These are phyloP conservation scores for Tortricodes alternella DNA, from an alignment of 2,888 invertebrate species.

Conservation along the genomic window DNA sequence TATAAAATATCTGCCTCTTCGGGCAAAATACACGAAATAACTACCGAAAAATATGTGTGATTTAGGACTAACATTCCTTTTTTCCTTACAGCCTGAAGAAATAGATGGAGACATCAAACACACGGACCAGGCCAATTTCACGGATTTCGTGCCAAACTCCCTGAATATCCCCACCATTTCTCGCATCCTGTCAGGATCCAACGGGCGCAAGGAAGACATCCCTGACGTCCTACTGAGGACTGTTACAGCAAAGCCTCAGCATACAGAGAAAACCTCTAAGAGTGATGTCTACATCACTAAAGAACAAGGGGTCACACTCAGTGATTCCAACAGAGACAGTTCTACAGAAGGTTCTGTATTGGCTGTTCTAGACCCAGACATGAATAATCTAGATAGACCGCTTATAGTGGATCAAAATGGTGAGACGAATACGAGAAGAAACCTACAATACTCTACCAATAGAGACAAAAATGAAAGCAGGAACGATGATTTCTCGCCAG, in stretches of 20 bases:
- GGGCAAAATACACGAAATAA: no score
- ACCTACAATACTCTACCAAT: slow-evolving; percentile 75
- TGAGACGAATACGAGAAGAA: slow-evolving; percentile 78
- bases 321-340: slow-evolving; percentile 66
- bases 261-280: slow-evolving; percentile 71
- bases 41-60: no score
- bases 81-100: slow-evolving; percentile 68
- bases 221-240: slow-evolving; percentile 89
- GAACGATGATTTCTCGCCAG: slow-evolving; percentile 67
- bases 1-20: no score
- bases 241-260: slow-evolving; percentile 83
- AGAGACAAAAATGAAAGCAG: slow-evolving; percentile 64
- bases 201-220: slow-evolving; percentile 91
- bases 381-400: slow-evolving; percentile 79
- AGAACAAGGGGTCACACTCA: slow-evolving; percentile 72
- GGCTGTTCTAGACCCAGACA: slow-evolving; percentile 77
- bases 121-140: slow-evolving; percentile 78
- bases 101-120: slow-evolving; percentile 70
- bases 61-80: no score
- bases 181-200: slow-evolving; percentile 92
- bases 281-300: slow-evolving; percentile 71
- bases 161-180: slow-evolving; percentile 92
- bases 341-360: slow-evolving; percentile 77
- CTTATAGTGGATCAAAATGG: slow-evolving; percentile 74
- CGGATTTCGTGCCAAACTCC: slow-evolving; percentile 86